Evolutionary conservation across 2,113 vertebrate genomes (phyloP).

Genomic region (Terrapene triunguis): DNA sequence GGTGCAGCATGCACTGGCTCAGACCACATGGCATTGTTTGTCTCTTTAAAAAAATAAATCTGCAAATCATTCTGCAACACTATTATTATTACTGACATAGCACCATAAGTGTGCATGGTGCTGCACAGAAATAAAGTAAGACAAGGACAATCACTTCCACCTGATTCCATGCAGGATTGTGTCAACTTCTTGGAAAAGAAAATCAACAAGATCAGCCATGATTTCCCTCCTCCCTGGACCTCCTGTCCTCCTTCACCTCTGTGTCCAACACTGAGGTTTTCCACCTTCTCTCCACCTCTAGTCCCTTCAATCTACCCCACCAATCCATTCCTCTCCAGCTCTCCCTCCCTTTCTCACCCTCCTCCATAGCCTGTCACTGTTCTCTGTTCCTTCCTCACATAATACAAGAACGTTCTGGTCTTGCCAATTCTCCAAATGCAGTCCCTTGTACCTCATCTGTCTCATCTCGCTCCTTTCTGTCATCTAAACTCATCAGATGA

Average conservation of each 20-base stretch:
- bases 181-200: not conserved
- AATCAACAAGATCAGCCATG: not conserved
- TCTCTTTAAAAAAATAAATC: not conserved
- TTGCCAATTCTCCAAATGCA: not conserved
- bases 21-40: not conserved
- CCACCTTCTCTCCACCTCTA: not conserved
- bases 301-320: not conserved
- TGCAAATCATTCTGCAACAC: not conserved
- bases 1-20: not conserved
- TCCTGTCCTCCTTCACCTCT: not conserved
- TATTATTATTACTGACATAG: not conserved
- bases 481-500: not conserved
- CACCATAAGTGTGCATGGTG: not conserved
- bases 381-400: not conserved
- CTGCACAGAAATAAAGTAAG: not conserved
- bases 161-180: not conserved
- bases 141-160: not conserved
- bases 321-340: not conserved
- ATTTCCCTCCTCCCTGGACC: not conserved
- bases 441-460: accelerated
- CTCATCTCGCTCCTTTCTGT: not conserved
- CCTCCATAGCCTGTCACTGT: not conserved
- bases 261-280: not conserved
- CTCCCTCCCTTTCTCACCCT: not conserved
- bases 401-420: not conserved